These are phyloP conservation scores for Macquaria australasica DNA, from an alignment of 2,113 vertebrate genomes.

Conservation along the genomic window DNA sequence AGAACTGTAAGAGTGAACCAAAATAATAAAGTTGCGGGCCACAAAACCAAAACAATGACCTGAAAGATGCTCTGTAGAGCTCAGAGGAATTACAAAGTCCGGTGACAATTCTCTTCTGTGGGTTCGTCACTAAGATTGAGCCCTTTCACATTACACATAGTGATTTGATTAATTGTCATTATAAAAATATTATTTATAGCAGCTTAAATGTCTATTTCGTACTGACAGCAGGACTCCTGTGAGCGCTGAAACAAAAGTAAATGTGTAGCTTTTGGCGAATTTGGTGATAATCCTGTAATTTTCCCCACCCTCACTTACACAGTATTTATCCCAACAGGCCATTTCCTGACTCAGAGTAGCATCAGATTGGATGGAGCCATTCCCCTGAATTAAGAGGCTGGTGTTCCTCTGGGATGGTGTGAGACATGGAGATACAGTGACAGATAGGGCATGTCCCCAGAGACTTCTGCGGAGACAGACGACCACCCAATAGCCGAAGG, in stretches of 20 bases:
- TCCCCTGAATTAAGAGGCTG: slow-evolving; percentile 63
- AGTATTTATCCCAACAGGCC: slow-evolving; percentile 63
- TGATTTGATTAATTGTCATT: not conserved
- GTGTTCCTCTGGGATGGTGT: slow-evolving; percentile 53
- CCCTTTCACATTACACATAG: not conserved
- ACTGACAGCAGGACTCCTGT: not conserved
- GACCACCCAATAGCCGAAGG: slow-evolving; percentile 51
- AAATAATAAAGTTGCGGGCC: not conserved
- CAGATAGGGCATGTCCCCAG: slow-evolving; percentile 43
- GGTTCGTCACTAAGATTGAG: not conserved
- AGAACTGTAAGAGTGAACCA: not conserved
- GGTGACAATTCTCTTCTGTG: not conserved
- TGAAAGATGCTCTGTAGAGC: not conserved
- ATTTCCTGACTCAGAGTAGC: slow-evolving; percentile 76
- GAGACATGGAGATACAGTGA: slow-evolving; percentile 41
- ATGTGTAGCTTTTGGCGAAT: slow-evolving; percentile 54
- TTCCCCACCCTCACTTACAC: slow-evolving; percentile 54
- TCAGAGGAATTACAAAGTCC: not conserved
- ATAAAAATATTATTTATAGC: slow-evolving; percentile 2
- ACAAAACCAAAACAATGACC: not conserved
- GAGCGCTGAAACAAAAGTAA: slow-evolving; percentile 13
- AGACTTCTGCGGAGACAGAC: slow-evolving; percentile 40
- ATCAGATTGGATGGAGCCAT: slow-evolving; percentile 74
- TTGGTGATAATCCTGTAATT: slow-evolving; percentile 52
- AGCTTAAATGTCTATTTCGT: not conserved